A percentile compares a stretch with the other conserved stretches of the same genome.
These are phyloP conservation scores for Callaeas wilsoni DNA, from an alignment of 2,113 vertebrate genomes.

Conservation along the genomic window DNA sequence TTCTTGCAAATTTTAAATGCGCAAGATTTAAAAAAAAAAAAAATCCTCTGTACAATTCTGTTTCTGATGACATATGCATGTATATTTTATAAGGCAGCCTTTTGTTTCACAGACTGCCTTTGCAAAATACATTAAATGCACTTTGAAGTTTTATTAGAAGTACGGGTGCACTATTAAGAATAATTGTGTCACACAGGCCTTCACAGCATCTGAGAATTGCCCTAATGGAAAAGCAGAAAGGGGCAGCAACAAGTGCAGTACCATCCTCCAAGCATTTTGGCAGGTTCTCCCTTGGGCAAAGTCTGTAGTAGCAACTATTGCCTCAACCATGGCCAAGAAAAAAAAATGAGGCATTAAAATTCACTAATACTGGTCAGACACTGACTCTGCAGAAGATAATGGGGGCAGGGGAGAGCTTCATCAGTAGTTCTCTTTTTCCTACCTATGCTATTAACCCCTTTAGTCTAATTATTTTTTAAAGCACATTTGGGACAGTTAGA, in stretches of 20 bases:
- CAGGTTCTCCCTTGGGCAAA: not conserved
- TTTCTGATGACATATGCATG: not conserved
- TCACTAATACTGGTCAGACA: not conserved
- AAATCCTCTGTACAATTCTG: not conserved
- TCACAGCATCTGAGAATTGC: not conserved
- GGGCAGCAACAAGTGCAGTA: not conserved
- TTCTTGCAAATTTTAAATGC: not conserved
- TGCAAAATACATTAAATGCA: not conserved
- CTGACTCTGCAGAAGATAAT: not conserved
- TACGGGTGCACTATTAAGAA: not conserved
- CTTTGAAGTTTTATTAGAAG: conserved; percentile 15
- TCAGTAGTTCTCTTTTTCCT: not conserved
- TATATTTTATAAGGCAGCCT: not conserved
- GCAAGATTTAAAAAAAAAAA: not conserved
- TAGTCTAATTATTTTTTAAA: not conserved
- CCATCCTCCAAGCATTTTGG: not conserved
- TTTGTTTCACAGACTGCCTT: not conserved
- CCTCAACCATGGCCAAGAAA: not conserved
- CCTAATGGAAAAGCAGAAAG: not conserved
- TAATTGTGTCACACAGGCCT: not conserved
- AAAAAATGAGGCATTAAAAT: not conserved
- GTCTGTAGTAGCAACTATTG: not conserved
- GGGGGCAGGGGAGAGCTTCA: not conserved
- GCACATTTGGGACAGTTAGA: not conserved
- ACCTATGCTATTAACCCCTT: not conserved